Evolutionary conservation across 2,888 invertebrate genomes (phyloP).

Genomic region (Crioceris asparagi): DNA sequence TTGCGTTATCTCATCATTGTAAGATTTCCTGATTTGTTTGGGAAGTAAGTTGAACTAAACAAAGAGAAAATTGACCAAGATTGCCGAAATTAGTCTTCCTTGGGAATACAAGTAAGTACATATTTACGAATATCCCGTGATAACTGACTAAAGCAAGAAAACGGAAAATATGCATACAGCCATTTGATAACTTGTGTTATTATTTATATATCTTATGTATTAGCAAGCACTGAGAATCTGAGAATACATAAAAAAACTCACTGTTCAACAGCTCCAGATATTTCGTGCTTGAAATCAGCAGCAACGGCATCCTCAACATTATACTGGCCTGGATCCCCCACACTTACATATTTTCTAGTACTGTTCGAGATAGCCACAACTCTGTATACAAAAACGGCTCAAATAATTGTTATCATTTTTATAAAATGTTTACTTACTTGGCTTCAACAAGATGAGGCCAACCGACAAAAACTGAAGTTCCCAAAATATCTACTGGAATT

Average conservation of each 20-base stretch:
- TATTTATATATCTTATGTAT: constrained; percentile 4
- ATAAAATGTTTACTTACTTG: constrained; percentile 53
- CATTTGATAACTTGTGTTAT: not conserved
- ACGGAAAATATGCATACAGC: not conserved
- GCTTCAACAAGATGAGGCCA: constrained; percentile 94
- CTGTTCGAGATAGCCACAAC: constrained; percentile 54
- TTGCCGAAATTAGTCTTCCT: too few species aligned
- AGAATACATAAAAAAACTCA: too few species aligned
- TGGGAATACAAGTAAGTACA: too few species aligned
- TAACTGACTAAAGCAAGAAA: too few species aligned
- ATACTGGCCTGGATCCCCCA: constrained; percentile 35
- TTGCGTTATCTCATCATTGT: too few species aligned
- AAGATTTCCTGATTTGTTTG: too few species aligned
- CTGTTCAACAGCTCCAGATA: constrained; percentile 47
- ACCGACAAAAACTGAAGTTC: constrained; percentile 65
- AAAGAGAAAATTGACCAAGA: too few species aligned
- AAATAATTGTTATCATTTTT: too few species aligned
- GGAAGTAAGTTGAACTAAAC: too few species aligned
- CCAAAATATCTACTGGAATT: constrained; percentile 46
- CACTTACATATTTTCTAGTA: constrained; percentile 39
- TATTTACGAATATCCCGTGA: too few species aligned
- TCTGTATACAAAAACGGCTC: too few species aligned
- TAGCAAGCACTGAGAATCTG: constrained; percentile 4
- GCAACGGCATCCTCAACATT: constrained; percentile 35
- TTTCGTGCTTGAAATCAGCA: constrained; percentile 41